phyloP scores from a whole-genome alignment of 2,113 vertebrate genomes.

The Speoplatyrhinus poulsoni region DNA sequence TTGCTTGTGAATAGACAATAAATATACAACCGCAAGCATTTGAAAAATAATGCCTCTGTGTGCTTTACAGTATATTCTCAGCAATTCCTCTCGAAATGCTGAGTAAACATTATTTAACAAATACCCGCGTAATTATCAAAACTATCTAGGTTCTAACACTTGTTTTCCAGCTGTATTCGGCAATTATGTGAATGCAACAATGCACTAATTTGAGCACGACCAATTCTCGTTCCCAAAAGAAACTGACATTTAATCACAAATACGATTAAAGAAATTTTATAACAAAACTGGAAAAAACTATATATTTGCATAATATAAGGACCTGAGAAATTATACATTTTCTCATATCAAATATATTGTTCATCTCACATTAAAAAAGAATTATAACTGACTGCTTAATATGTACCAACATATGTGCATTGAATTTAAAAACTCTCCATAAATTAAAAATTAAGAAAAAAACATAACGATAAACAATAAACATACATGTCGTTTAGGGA shows the following conservation, averaged over 20 bases:
- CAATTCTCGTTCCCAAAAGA: neutral
- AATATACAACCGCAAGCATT: neutral
- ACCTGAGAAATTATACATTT: neutral
- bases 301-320: neutral
- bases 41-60: neutral
- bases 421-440: too few relatives aligned
- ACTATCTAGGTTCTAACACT: neutral
- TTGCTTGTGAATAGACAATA: neutral
- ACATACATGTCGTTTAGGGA: neutral
- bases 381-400: too few relatives aligned
- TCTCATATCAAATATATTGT: too few relatives aligned
- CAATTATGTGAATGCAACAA: neutral
- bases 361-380: too few relatives aligned
- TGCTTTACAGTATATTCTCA: neutral
- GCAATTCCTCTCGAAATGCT: neutral
- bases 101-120: neutral
- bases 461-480: neutral
- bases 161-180: neutral
- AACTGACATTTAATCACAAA: neutral
- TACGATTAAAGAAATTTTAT: too few relatives aligned
- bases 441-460: neutral
- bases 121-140: neutral
- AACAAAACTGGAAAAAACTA: neutral
- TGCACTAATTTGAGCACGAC: neutral
- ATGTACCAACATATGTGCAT: too few relatives aligned